Conservation (phyloP, 2,113 vertebrate species). For the Menura novaehollandiae region DNA sequence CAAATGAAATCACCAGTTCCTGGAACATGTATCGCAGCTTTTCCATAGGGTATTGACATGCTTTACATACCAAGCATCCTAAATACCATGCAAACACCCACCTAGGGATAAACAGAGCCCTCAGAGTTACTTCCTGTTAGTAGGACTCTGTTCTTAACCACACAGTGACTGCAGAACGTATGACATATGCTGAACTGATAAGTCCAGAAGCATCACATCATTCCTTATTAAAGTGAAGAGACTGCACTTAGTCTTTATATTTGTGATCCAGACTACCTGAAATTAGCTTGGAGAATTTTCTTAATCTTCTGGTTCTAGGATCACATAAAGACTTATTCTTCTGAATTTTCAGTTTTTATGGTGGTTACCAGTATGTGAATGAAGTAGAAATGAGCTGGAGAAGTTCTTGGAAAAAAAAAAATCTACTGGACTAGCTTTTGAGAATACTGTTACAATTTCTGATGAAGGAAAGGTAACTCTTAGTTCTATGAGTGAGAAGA, state of each 20-base stretch:
- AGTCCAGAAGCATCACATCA: not conserved
- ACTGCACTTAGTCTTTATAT: not conserved
- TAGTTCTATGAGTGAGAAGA: not conserved
- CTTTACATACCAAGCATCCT: not conserved
- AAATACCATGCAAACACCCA: not conserved
- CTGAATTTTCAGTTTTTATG: not conserved
- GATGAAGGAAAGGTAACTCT: not conserved
- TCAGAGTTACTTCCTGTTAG: not conserved
- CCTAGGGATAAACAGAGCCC: not conserved
- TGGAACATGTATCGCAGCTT: not conserved
- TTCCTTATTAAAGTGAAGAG: not conserved
- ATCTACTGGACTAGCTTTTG: not conserved
- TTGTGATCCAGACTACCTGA: not conserved
- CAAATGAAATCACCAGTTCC: not conserved
- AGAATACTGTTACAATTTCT: not conserved
- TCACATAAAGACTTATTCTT: not conserved
- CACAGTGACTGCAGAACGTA: not conserved
- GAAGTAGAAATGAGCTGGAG: not conserved
- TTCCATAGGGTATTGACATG: not conserved
- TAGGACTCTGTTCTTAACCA: not conserved
- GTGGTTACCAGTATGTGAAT: not conserved
- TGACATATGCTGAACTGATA: no score
- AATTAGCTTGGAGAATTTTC: not conserved
- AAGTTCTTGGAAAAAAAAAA: not conserved
- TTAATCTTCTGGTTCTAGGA: not conserved